A percentile compares a stretch with the other conserved stretches of the same genome.
These are phyloP conservation scores for Oceanodroma tethys DNA, from an alignment of 2,113 vertebrate species.

Conservation along the genomic window DNA sequence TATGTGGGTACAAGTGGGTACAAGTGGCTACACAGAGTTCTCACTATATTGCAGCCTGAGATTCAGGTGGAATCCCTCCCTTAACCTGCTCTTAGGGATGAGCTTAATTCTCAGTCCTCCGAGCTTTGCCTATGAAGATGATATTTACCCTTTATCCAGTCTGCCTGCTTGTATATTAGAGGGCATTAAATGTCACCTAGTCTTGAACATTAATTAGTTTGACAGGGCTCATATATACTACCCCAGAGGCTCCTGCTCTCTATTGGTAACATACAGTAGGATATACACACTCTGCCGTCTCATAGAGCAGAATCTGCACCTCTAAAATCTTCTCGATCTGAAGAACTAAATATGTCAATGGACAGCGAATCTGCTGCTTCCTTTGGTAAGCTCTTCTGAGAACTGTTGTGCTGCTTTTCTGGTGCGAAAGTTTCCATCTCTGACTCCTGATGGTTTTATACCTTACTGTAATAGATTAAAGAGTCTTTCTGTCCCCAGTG, in stretches of 20 bases:
- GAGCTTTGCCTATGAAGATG: not conserved
- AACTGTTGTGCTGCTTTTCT: not conserved
- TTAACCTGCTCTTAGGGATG: not conserved
- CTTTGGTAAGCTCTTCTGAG: not conserved
- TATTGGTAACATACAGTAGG: accelerated
- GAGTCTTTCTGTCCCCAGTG: not conserved
- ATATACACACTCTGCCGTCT: not conserved
- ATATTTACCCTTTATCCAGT: not conserved
- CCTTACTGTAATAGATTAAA: not conserved
- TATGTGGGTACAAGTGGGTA: not conserved
- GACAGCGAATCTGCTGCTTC: not conserved
- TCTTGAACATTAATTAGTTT: not conserved
- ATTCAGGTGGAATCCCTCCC: not conserved
- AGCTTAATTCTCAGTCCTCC: not conserved
- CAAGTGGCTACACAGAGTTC: not conserved
- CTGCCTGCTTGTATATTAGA: not conserved
- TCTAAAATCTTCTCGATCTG: not conserved
- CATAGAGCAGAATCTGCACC: not conserved
- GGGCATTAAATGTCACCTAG: not conserved
- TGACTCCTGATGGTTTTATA: not conserved
- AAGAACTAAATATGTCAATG: not conserved
- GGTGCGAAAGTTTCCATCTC: not conserved
- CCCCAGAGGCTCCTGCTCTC: not conserved
- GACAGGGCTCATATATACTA: not conserved
- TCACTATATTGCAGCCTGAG: not conserved